Base-by-base conservation (phyloP, 2,888 invertebrate species). In the Acanthopleura granulata region DNA sequence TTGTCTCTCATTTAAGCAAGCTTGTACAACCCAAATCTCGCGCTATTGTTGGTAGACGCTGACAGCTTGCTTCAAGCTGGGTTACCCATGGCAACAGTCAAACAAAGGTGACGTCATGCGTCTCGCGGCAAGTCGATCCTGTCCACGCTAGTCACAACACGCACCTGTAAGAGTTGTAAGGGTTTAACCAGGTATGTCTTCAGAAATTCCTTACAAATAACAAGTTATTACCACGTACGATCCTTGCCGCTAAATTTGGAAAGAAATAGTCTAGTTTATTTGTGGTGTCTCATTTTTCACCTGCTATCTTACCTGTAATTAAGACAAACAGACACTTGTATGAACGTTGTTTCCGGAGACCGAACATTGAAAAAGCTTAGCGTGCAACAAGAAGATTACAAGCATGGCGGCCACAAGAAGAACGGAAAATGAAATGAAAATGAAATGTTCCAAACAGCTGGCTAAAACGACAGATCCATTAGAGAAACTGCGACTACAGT, bases 401-500 rank as follows among this genome's bases (percentile, higher is more conserved):
- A 49, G n/a, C 40, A 91, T 91, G 90, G 95, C 95, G 72, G 94
- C 95, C 57, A 93, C 94, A 79, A 93, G 94, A 49, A 93, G 95
- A 79, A 93, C 94, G 88, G 96, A 97, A 89, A 93, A 93, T 74
- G 95, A 95, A 90, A 93, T 97, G 92, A 94, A 95, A 87, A 93
- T 94, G 89, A 94, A 94, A 91, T 87, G 88, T 12, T 82, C 87
- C 75, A 83, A 90, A 75, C 82, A 88, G 76, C 90, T 95, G 74
- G 91, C 93, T 76, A 91, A 92, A 73, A 92, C 95, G 27, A 94
- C 93, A 77, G 96, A 97, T 90, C 94, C 96, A 0, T 91, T 97
- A 76, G 95, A 97, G 91, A 94, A 94, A 88, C 91, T 98, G 81
- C 93, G 97, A 72, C 92, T 96, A 80, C 92, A 95, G 80, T 97